Evolutionary conservation across 1,140 invertebrate genomes (phyloP).

Genomic region (Platyura marginata): DNA sequence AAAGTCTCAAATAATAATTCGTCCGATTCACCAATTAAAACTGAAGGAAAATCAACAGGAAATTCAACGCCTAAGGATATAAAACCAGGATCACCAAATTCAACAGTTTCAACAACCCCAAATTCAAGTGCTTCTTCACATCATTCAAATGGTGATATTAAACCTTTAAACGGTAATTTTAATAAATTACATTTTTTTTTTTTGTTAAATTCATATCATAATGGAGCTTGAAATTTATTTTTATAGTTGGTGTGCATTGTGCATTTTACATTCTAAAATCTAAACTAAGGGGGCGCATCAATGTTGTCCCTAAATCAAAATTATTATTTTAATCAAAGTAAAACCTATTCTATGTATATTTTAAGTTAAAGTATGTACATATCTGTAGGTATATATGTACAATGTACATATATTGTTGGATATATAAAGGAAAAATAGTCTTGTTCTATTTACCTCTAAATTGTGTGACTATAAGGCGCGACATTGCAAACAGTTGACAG

Average conservation of each 20-base stretch:
- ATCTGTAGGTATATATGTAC: no score
- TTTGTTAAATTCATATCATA: no score
- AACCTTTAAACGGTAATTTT: slow-evolving; percentile 25
- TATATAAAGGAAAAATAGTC: not conserved
- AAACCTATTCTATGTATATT: no score
- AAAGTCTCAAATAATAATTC: slow-evolving; percentile 29
- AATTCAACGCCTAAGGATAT: slow-evolving; percentile 16
- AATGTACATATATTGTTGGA: no score
- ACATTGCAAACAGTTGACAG: slow-evolving; percentile 1
- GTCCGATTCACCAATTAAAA: slow-evolving; percentile 5
- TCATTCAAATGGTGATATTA: slow-evolving; percentile 25
- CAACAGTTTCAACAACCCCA: slow-evolving; percentile 25
- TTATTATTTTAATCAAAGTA: no score
- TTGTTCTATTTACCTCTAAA: not conserved
- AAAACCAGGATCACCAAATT: slow-evolving; percentile 25
- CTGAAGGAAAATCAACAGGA: slow-evolving; percentile 12
- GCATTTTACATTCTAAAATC: no score
- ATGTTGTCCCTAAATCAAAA: no score
- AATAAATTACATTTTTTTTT: no score
- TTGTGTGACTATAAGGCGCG: slow-evolving; percentile 1
- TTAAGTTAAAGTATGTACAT: no score
- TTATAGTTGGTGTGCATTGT: no score
- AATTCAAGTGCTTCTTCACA: slow-evolving; percentile 24
- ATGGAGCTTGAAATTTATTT: no score
- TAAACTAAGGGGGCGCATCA: no score